These are phyloP conservation scores for Cardiocondyla obscurior DNA, from an alignment of 1,140 invertebrate species.

Conservation along the genomic window DNA sequence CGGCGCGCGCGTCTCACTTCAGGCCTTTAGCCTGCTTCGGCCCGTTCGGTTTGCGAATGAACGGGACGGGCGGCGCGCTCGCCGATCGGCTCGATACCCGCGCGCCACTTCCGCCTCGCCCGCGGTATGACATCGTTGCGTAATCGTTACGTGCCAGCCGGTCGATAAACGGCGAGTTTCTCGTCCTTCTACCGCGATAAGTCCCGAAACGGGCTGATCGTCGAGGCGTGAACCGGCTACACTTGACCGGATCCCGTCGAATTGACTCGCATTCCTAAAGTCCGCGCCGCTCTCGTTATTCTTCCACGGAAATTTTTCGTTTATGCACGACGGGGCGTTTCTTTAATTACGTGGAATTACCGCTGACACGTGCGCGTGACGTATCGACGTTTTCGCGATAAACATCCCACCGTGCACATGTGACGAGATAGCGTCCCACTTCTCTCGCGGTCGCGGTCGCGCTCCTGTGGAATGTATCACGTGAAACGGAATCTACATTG, in stretches of 20 bases:
- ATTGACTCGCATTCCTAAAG: neutral
- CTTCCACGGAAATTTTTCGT: neutral
- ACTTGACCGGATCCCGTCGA: neutral
- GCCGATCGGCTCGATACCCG: neutral
- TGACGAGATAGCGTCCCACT: neutral
- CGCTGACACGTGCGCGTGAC: neutral
- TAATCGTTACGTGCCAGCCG: slow-evolving; percentile 10
- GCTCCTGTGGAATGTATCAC: neutral
- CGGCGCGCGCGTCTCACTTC: neutral
- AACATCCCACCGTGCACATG: neutral
- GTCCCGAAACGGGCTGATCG: neutral
- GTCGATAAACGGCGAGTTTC: slow-evolving; percentile 25
- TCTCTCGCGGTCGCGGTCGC: neutral
- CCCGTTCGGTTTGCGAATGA: neutral
- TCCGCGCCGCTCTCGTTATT: neutral
- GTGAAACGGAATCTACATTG: no score
- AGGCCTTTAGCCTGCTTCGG: no score
- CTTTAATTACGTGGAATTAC: neutral
- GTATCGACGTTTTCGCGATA: neutral
- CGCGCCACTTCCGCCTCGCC: neutral
- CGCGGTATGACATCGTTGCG: neutral
- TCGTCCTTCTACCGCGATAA: no score
- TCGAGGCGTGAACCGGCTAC: neutral
- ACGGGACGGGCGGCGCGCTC: neutral
- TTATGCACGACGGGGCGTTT: neutral